Evolutionary conservation across 2,113 vertebrate species (phyloP).

Genomic region (Ictalurus furcatus): DNA sequence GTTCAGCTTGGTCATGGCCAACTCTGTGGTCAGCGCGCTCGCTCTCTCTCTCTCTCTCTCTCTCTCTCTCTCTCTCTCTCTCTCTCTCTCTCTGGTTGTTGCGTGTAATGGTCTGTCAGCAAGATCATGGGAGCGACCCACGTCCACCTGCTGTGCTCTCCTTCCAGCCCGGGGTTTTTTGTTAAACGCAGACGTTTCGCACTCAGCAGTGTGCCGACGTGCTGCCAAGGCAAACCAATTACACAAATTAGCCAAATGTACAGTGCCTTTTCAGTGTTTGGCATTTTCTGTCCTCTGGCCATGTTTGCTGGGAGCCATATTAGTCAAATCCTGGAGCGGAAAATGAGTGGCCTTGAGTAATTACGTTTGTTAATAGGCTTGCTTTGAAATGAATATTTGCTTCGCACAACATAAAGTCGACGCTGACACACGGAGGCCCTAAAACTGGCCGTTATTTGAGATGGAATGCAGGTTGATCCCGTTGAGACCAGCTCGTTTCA

Average conservation of each 20-base stretch:
- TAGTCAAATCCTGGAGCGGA: not conserved
- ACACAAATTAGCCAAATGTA: constrained; percentile 13
- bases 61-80: not conserved
- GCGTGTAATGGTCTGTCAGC: constrained; percentile 31
- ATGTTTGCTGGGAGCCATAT: not conserved
- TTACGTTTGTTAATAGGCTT: not conserved
- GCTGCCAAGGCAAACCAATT: constrained; percentile 32
- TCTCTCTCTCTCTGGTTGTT: constrained; percentile 6
- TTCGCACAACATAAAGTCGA: not conserved
- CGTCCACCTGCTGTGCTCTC: constrained; percentile 2
- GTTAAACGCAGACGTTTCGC: not conserved
- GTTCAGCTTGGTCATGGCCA: constrained; percentile 4
- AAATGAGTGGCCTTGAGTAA: not conserved
- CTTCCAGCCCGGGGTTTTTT: not conserved
- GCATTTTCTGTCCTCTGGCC: not conserved
- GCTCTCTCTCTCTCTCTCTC: constrained; percentile 13
- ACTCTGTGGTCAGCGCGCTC: constrained; percentile 23
- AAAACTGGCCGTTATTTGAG: not conserved
- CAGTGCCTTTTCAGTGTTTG: not conserved
- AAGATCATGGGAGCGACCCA: constrained; percentile 16
- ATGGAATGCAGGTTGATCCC: not conserved
- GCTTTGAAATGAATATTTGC: not conserved
- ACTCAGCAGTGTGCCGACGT: not conserved
- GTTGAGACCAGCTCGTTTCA: not conserved
- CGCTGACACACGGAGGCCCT: not conserved